Conservation (phyloP, 2,113 vertebrate species). For the Scatophagus argus region DNA sequence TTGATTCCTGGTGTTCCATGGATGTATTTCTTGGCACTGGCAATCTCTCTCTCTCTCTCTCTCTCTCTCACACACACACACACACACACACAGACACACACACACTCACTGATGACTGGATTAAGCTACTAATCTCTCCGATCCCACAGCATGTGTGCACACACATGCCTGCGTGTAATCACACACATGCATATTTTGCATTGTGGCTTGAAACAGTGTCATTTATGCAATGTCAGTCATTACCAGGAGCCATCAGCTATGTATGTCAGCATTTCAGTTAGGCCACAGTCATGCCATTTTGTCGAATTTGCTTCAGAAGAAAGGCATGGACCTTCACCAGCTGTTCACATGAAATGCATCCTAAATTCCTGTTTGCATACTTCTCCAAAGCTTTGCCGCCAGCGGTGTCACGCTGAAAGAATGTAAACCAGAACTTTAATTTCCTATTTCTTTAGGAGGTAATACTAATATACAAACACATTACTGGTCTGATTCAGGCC, state of each 20-base stretch:
- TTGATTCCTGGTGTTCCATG: slow-evolving; percentile 60
- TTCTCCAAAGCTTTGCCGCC: slow-evolving; percentile 1
- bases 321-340: slow-evolving; percentile 1
- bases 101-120: slow-evolving; percentile 47
- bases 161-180: not conserved
- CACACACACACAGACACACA: slow-evolving; percentile 18
- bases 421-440: not conserved
- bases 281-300: slow-evolving; percentile 12
- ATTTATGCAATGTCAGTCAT: slow-evolving; percentile 49
- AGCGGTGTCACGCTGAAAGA: not conserved
- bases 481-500: not conserved
- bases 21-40: slow-evolving; percentile 47
- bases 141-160: slow-evolving; percentile 44
- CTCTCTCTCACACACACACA: no score
- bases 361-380: not conserved
- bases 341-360: slow-evolving; percentile 22
- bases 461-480: not conserved
- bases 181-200: slow-evolving; percentile 12
- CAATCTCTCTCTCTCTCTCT: no score
- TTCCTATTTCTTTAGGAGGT: not conserved
- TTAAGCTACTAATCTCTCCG: slow-evolving; percentile 68
- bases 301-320: slow-evolving; percentile 19
- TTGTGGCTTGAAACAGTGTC: slow-evolving; percentile 28
- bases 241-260: slow-evolving; percentile 34
- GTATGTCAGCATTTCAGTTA: slow-evolving; percentile 25